A percentile compares a stretch with the other conserved stretches of the same genome.
Evolutionary conservation across 2,113 vertebrate species (phyloP).

Genomic region (Nettapus auritus): DNA sequence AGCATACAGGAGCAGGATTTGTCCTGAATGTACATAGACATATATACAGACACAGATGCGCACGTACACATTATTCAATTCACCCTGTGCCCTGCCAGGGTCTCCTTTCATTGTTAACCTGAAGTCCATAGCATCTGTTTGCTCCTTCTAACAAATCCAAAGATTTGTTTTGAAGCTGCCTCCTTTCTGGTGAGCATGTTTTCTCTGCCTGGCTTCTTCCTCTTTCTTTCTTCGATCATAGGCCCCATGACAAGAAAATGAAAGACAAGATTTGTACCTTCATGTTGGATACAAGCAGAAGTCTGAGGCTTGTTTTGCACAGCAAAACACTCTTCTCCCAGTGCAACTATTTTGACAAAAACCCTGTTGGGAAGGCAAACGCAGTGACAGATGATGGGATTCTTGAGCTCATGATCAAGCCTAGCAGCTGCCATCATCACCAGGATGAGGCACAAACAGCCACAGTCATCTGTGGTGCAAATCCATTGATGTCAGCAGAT

Average conservation of each 20-base stretch:
- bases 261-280: background rate
- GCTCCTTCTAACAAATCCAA: background rate
- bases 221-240: background rate
- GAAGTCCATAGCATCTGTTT: background rate
- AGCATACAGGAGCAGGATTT: rapidly evolving
- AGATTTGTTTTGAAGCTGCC: background rate
- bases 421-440: conserved; percentile 26
- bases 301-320: background rate
- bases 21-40: background rate
- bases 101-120: background rate
- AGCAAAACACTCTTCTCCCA: background rate
- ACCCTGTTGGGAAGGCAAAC: background rate
- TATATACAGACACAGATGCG: background rate
- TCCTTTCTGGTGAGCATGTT: background rate
- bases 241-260: background rate
- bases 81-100: background rate
- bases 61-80: background rate
- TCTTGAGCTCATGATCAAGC: background rate
- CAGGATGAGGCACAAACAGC: background rate
- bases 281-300: background rate
- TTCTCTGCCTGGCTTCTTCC: background rate
- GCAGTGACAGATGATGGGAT: background rate
- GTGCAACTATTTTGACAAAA: background rate
- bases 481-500: conserved; percentile 5
- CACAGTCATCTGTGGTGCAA: conserved; percentile 26